phyloP scores from a whole-genome alignment of 1,140 invertebrate species.

The Euwallacea similis region DNA sequence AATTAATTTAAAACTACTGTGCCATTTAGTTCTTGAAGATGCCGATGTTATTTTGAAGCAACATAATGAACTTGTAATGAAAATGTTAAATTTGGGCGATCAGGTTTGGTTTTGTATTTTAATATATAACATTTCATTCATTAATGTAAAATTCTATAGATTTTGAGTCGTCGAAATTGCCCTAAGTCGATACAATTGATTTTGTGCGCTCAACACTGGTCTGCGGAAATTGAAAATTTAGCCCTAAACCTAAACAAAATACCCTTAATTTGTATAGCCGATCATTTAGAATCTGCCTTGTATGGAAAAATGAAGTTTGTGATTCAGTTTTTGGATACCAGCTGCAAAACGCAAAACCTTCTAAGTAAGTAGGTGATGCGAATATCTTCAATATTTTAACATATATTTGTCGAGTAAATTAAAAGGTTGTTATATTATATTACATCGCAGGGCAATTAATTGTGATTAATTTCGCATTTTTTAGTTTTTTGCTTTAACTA shows the following conservation, averaged over 20 bases:
- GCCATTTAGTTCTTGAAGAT: constrained; percentile 48
- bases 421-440: too few species aligned
- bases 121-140: neutral
- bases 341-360: constrained; percentile 32
- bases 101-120: constrained; percentile 16
- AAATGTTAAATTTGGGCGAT: constrained; percentile 40
- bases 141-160: neutral
- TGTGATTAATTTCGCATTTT: too few species aligned
- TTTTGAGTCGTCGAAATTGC: constrained; percentile 30
- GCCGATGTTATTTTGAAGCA: constrained; percentile 40
- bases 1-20: constrained; percentile 47
- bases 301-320: constrained; percentile 45
- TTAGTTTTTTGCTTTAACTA: too few species aligned
- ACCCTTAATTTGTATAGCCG: constrained; percentile 47
- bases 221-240: constrained; percentile 41
- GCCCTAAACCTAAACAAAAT: constrained; percentile 38
- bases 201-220: constrained; percentile 45
- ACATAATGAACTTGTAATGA: constrained; percentile 35
- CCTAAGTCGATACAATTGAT: constrained; percentile 45
- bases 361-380: constrained; percentile 26
- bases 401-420: too few species aligned
- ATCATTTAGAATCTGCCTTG: constrained; percentile 47
- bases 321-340: constrained; percentile 39
- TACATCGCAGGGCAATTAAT: too few species aligned
- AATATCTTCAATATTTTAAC: too few species aligned